Base-by-base conservation (phyloP, 2,888 invertebrate genomes). In the Polyommatus icarus region DNA sequence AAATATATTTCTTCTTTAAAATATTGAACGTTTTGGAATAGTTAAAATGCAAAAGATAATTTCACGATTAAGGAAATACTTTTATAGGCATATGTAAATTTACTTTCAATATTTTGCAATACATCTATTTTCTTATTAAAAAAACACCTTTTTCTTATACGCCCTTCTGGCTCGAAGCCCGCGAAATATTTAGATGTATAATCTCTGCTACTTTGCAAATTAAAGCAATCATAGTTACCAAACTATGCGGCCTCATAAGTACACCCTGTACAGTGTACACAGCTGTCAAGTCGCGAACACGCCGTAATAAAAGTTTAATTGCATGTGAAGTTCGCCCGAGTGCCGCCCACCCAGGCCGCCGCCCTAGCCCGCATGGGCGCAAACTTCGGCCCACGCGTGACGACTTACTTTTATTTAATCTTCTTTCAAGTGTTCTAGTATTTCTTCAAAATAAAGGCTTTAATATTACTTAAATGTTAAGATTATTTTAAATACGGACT, bases 221-320 rank as follows among this genome's bases (percentile, higher is more conserved):
- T 54, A 54, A 54, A 18, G 54, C 54, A 54, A 54, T 54, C 18
- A 54, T 54, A 54, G 5, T 54, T 54, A 5, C 5, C 18, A 18
- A 54, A 54, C 54, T 54, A 54, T 54, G 54, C 54, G 18, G 54
- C 67, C 12, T 67, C 5, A 29, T 7, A 18, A 67, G 67, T 61
- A 61, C 29, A 67, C 18, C 18, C 29, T 67, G 29, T 32, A 20
- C n/a, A 67, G 15, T 67, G 29, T 32, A 20, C n/a, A 67, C 67
- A 67, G 67, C 29, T 67, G 67, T 67, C 67, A 67, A 67, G 29
- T 67, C 67, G 67, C 67, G 67, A 67, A 32, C 67, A 67, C 61
- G 15, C 61, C 67, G 67, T 67, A 67, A 67, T 67, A 67, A 67
- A 67, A 67, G 29, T 67, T 67, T 67, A 67, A 67, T 67, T 67